These are phyloP conservation scores for Hyperoplus immaculatus DNA, from an alignment of 2,797 vertebrate species.

Conservation along the genomic window DNA sequence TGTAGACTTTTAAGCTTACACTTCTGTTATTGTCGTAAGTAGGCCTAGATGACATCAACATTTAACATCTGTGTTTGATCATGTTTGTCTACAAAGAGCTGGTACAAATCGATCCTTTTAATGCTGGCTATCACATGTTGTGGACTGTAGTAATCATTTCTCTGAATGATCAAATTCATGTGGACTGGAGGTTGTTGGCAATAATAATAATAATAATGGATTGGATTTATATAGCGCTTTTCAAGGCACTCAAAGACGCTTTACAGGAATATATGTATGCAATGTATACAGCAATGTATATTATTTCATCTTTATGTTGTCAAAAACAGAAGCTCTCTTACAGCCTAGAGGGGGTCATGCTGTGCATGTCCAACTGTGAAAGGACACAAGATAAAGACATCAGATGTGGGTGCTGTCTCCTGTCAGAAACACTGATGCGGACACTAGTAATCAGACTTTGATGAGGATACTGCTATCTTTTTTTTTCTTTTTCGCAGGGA, in stretches of 20 bases:
- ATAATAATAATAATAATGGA: too few relatives aligned
- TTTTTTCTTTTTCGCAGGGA: too few relatives aligned
- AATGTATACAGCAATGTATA: too few relatives aligned
- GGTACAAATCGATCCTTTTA: neutral
- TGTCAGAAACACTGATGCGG: slow-evolving; percentile 71
- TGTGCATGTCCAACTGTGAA: slow-evolving; percentile 68
- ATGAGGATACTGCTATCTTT: neutral
- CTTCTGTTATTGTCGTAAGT: neutral
- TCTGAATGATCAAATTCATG: slow-evolving; percentile 1
- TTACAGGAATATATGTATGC: too few relatives aligned
- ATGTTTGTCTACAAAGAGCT: neutral
- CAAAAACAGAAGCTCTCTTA: slow-evolving; percentile 71
- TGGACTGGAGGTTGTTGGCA: slow-evolving; percentile 21
- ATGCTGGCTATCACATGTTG: slow-evolving; percentile 5
- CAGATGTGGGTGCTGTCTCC: slow-evolving; percentile 39
- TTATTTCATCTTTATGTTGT: slow-evolving; percentile 57
- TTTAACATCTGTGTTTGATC: neutral
- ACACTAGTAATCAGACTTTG: slow-evolving; percentile 33
- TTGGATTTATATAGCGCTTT: too few relatives aligned
- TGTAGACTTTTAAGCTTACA: neutral
- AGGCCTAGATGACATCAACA: neutral
- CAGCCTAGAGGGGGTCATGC: slow-evolving; percentile 47
- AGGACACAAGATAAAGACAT: slow-evolving; percentile 54
- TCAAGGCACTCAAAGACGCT: too few relatives aligned
- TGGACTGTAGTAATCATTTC: neutral